Evolutionary conservation across 1,140 invertebrate species (phyloP).

Genomic region (Drosophila virilis): DNA sequence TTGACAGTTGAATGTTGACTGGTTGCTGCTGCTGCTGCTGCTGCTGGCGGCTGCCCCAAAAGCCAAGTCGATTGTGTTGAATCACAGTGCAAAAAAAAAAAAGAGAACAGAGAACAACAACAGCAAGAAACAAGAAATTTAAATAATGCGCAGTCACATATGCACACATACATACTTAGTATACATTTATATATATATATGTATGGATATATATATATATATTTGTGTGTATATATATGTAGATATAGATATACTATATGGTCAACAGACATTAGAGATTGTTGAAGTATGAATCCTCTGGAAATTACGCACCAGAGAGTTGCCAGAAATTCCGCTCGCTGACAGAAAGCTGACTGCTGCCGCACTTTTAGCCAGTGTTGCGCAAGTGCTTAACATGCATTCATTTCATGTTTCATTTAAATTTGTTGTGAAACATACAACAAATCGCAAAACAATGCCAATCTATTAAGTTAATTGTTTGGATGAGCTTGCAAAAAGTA

Average conservation of each 20-base stretch:
- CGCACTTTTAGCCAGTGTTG: neutral
- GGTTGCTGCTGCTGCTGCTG: neutral
- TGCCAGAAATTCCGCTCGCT: neutral
- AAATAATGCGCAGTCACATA: neutral
- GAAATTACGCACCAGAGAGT: neutral
- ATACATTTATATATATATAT: neutral
- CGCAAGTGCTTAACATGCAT: neutral
- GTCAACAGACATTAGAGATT: conserved; percentile 3
- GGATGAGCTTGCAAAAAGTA: neutral
- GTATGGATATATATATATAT: neutral
- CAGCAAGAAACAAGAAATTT: neutral
- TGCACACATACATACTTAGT: neutral
- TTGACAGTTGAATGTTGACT: conserved; percentile 13
- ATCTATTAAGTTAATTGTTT: neutral
- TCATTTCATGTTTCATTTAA: neutral
- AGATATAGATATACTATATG: neutral
- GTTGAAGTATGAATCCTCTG: neutral
- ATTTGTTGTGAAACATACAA: neutral
- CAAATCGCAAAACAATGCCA: too few relatives aligned
- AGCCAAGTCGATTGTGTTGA: conserved; percentile 14
- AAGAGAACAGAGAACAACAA: neutral
- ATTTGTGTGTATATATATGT: neutral
- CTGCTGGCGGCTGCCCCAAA: conserved; percentile 9
- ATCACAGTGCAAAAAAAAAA: conserved; percentile 7
- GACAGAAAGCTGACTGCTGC: conserved; percentile 8